Evolutionary conservation across 2,113 vertebrate species (phyloP), one percentile per base, ranked within the genome.

Genomic region (Cathartes aura): DNA sequence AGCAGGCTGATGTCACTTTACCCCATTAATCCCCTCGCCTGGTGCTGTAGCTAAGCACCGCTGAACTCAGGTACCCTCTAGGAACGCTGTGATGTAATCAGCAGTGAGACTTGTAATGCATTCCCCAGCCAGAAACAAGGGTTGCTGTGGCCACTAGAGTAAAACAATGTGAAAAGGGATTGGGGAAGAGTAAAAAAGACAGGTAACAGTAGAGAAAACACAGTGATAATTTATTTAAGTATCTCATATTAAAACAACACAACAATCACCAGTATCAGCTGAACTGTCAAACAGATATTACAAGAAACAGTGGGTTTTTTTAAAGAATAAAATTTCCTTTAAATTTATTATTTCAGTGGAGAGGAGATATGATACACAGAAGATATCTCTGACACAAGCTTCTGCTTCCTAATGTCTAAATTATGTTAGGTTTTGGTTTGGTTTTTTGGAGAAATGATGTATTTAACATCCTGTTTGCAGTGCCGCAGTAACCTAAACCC

Each of bases 121-220:
- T 60, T 96, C 92, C 74, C 64, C 80, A 80, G 92, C 60, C 84
- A 96, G 76, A 93, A 97, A 91, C 47, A 55, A 87, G 48, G 56
- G 84, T 78, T 96, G 93, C 95, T 97, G 90, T 93, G 93, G 82
- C 40, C 90, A 88, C 40, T 74, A 30, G 16, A 85, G 93, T 71
- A 86, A 36, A 90, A 85, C 76, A 94, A 48, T 34, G 78, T 87
- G 68, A 82, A 93, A 92, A 81, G 38, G 55, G 62, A 56, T 2
- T 18, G 62, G 58, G 66, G 38, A 82, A 72, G 63, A 66, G 67
- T 59, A 64, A 75, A 40, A 52, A 53, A 82, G 79, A 73, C 81
- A 82, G 90, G 95, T 98, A 95, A 90, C 17, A 90, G 93, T 34
- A 83, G 6, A 92, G 68, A 95, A 70, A 91, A 87, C 43, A 83